Percentiles rank a stretch among this genome's conserved stretches.
Evolutionary conservation across 2,888 invertebrate species (phyloP).

Genomic region (Ophion slaviceki): DNA sequence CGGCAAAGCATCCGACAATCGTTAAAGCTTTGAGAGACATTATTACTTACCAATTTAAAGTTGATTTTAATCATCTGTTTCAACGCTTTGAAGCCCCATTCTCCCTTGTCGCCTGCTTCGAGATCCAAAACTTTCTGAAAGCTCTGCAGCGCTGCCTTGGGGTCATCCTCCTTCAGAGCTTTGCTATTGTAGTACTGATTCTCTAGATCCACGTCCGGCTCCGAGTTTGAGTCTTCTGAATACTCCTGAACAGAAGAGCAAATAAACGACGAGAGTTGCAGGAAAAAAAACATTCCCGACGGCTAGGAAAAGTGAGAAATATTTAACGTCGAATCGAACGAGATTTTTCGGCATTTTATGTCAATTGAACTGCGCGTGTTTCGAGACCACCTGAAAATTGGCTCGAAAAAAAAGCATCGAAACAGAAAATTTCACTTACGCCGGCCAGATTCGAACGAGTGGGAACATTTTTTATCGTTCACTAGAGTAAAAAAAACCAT

Average conservation of each 20-base stretch:
- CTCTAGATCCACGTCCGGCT: slow-evolving; percentile 99
- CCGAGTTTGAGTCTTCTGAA: slow-evolving; percentile 99
- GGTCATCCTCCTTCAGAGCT: slow-evolving; percentile 98
- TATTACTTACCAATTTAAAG: slow-evolving; percentile 93
- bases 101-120: slow-evolving; percentile 99
- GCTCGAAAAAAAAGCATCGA: neutral
- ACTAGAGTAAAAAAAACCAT: neutral
- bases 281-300: neutral
- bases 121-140: slow-evolving; percentile 98
- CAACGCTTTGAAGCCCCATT: slow-evolving; percentile 99
- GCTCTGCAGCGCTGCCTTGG: slow-evolving; percentile 94
- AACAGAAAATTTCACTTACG: neutral
- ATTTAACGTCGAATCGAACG: neutral
- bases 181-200: slow-evolving; percentile 99
- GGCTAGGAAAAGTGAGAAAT: neutral
- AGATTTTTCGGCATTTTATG: neutral
- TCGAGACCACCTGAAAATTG: neutral
- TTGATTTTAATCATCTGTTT: slow-evolving; percentile 99
- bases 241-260: slow-evolving; percentile 90
- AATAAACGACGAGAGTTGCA: neutral
- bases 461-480: neutral
- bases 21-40: neutral
- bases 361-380: neutral
- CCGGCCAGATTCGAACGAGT: neutral
- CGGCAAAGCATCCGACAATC: neutral